Conservation (phyloP, 1,140 invertebrate species). For the Nephila pilipes region DNA sequence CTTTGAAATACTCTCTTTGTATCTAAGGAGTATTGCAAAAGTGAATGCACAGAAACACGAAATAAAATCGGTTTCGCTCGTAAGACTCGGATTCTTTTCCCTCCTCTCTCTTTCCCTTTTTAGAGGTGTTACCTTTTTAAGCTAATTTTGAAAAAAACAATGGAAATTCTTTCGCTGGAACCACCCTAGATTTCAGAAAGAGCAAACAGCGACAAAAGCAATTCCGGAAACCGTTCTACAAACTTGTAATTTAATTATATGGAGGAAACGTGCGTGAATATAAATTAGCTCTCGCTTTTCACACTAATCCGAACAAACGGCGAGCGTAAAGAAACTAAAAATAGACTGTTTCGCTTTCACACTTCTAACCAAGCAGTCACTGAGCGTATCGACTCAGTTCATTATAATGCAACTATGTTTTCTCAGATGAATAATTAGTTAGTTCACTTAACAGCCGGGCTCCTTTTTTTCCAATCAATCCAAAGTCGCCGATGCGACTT, state of each 20-base stretch:
- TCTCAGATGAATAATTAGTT: conserved; percentile 23
- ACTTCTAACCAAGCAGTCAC: not conserved
- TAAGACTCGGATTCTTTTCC: no score
- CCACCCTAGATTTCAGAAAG: not conserved
- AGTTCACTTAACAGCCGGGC: conserved; percentile 4
- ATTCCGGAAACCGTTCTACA: not conserved
- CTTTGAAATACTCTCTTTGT: no score
- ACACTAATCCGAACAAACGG: conserved; percentile 34
- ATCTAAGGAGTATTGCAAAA: no score
- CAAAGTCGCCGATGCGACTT: conserved; percentile 4
- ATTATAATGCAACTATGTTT: conserved; percentile 2
- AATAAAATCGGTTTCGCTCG: no score
- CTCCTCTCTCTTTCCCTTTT: no score
- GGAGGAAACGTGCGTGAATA: not conserved
- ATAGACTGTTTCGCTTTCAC: conserved; percentile 35
- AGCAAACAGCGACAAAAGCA: not conserved
- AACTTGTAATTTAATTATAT: conserved; percentile 6
- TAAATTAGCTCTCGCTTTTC: conserved; percentile 1
- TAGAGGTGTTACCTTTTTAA: no score
- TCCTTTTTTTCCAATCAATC: conserved; percentile 13
- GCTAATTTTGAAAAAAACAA: not conserved
- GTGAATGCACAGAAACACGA: no score
- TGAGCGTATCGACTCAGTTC: not conserved
- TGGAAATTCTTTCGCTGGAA: not conserved
- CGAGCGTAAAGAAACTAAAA: conserved; percentile 5